Base-by-base conservation (phyloP, 2,888 invertebrate species). In the Ypsolopha scabrella region DNA sequence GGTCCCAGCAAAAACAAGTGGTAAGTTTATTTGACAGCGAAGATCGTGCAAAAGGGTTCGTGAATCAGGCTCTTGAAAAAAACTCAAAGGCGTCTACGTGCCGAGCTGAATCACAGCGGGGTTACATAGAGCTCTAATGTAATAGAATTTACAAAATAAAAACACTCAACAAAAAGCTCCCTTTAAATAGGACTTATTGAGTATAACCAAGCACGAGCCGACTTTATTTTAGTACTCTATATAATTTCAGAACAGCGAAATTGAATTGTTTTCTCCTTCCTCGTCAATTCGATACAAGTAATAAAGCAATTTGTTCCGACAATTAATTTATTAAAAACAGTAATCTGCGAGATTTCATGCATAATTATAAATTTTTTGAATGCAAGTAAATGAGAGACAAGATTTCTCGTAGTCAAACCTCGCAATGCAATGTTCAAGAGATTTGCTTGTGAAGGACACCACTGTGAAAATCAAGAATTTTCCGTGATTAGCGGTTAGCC, bases 401-500 rank as follows among this genome's bases (percentile, higher is more conserved):
- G 34, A 9, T 11, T 46, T 33, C 35, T 24, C 24, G 24, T 24
- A 24, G 24, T 24, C 24, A 24, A 24, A 24, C 24, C 24, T 24
- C 24, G 24, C 24, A 24, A 24, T 24, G 24, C 24, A 24, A 24
- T 24, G 4, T 24, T 24, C 24, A 24, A 24, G 24, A 24, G 24
- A 24, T 24, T 24, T 24, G 24, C 24, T 24, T 24, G 24, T 24
- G 24, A 11, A 43, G 13, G 43, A 43, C 43, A 43, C 6, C 8
- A 13, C 13, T 43, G 43, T 8, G 11, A 67, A 70, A 70, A 68
- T 63, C 66, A 64, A 62, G 64, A 57, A 56, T 72, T 71, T 72
- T 69, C 66, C 62, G 60, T 67, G 68, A 75, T 76, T 73, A 74
- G 71, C 58, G 67, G 63, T 69, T 70, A 70, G 68, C 65, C 70